Percentiles rank a stretch among this genome's conserved stretches.
Evolutionary conservation across 1,140 invertebrate species (phyloP).

Genomic region (Penaeus japonicus): DNA sequence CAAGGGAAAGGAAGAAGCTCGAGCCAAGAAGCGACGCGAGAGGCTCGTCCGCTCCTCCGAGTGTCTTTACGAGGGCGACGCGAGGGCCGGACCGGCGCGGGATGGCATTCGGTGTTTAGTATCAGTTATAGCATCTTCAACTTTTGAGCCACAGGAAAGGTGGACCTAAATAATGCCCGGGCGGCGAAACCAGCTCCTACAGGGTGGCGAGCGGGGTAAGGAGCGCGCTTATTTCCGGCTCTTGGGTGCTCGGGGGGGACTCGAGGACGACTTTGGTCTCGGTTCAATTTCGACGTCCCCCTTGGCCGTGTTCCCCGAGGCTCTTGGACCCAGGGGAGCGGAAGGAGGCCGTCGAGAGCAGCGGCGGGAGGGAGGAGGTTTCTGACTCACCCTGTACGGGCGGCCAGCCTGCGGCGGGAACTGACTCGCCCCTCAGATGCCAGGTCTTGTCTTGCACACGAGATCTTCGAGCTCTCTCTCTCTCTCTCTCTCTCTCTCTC

Average conservation of each 20-base stretch:
- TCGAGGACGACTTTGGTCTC: no score
- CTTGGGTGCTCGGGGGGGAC: neutral
- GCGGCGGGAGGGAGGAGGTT: neutral
- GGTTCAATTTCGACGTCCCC: no score
- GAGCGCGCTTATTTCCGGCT: neutral
- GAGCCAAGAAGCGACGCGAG: no score
- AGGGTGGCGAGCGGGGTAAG: neutral
- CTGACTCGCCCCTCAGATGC: conserved; percentile 28
- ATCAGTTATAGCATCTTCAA: conserved; percentile 29
- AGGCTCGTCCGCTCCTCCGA: neutral
- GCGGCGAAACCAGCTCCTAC: conserved; percentile 22
- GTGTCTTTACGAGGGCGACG: neutral
- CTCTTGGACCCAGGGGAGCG: no score
- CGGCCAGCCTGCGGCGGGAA: neutral
- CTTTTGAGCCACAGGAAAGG: conserved; percentile 10
- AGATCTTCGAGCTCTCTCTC: neutral
- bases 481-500: conserved; percentile 22
- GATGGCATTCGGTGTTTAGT: neutral
- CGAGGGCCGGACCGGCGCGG: no score
- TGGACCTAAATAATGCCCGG: conserved; percentile 25
- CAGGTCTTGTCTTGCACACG: conserved; percentile 11
- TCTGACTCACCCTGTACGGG: conserved; percentile 15
- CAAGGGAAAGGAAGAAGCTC: no score
- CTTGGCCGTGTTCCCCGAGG: no score
- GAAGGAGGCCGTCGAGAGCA: no score